phyloP scores from a whole-genome alignment of 2,888 invertebrate genomes.

The Xestia xanthographa region DNA sequence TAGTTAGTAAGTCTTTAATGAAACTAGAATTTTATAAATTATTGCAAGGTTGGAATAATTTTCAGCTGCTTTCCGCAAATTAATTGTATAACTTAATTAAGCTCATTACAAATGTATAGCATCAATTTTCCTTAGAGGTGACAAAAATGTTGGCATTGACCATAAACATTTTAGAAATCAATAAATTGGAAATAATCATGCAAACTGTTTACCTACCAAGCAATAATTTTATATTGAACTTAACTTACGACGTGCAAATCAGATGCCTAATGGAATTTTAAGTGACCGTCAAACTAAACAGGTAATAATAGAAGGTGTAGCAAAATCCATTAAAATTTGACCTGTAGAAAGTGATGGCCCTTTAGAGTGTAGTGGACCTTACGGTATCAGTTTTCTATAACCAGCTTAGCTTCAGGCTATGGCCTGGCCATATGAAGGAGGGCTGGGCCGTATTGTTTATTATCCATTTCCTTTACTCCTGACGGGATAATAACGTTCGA shows the following conservation, averaged over 20 bases:
- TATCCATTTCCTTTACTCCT: constrained; percentile 62
- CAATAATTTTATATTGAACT: not conserved
- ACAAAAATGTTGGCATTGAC: not conserved
- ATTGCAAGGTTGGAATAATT: constrained; percentile 33
- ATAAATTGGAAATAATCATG: not conserved
- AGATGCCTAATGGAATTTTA: constrained; percentile 10
- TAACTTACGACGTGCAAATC: not conserved
- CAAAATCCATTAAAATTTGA: constrained; percentile 59
- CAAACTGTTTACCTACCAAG: not conserved
- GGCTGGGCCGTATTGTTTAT: constrained; percentile 60
- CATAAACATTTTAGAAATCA: not conserved
- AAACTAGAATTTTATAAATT: too few relatives aligned
- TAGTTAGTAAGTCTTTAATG: too few relatives aligned
- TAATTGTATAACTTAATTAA: constrained; percentile 28
- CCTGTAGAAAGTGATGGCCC: constrained; percentile 54
- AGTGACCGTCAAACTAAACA: constrained; percentile 22
- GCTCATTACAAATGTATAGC: not conserved
- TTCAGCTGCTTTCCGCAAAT: constrained; percentile 60
- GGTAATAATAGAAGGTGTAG: constrained; percentile 18
- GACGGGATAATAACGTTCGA: constrained; percentile 57
- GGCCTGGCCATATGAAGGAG: constrained; percentile 38
- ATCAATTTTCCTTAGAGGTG: not conserved
- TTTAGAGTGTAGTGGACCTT: constrained; percentile 20
- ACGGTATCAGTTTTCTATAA: constrained; percentile 56
- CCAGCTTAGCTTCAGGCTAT: constrained; percentile 53